Evolutionary conservation across 1,140 invertebrate species (phyloP), one percentile per base, ranked within the genome.

Genomic region (Atta texana): DNA sequence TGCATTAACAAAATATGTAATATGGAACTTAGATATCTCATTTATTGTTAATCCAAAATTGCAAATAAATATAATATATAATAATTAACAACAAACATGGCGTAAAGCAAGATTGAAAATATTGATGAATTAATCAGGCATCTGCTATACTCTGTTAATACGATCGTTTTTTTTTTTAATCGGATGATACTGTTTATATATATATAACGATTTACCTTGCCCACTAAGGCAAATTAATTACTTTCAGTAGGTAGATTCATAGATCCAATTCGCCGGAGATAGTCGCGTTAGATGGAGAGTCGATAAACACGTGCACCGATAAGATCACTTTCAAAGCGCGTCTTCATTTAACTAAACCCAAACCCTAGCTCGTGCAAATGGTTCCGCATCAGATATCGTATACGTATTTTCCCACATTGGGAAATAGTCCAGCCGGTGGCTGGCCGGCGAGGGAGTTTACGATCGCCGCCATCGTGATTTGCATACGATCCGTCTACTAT

Each of bases 301-400:
- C 39, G 80, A 82, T 82, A 82, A 84, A 84, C 69, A 82, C 12
- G 18, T 75, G 39, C 14, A 51, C 39, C 69, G 55, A 84, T 84
- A 84, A 84, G 69, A 84, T 84, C 80, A 53, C 66, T 75, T 75
- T 74, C 69, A 61, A 84, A 75, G 55, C 39, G 2, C 49, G 14
- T 24, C 55, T 74, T 84, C 69, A 55, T 84, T 74, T 51, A 84
- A 84, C 55, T 59, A 82, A 59, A 44, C 1, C 24, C 80, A 59
- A 31, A 61, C 53, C 18, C 39, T 69, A 12, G 5, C 68, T 28
- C 3, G 55, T 84, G 39, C 39, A 84, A 74, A 74, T 69, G 34
- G 16, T 82, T 18, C 24, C 53, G 39, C 39, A 55, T 39, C 80
- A 61, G 69, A 75, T 84, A 75, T 63, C 39, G 69, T 84, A 34